These are phyloP conservation scores for Tiaroga cobitis DNA, from an alignment of 2,797 vertebrate species.

Conservation along the genomic window DNA sequence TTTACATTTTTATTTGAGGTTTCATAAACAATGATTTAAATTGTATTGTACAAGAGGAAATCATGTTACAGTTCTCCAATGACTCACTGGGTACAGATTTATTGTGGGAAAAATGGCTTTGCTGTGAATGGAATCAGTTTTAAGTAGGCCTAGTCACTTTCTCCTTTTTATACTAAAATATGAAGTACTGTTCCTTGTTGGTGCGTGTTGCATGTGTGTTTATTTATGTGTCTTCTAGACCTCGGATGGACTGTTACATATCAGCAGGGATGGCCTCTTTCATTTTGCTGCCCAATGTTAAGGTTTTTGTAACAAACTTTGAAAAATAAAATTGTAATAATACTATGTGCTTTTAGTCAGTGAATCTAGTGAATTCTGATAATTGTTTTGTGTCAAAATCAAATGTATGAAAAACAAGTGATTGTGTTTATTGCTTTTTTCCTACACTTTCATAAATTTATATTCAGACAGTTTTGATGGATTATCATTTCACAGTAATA, in stretches of 20 bases:
- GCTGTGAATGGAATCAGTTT: constrained; percentile 8
- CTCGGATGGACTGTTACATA: constrained; percentile 47
- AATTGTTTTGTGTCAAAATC: constrained; percentile 2
- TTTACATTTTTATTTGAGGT: constrained; percentile 4
- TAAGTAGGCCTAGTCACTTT: constrained; percentile 29
- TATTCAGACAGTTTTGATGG: constrained; percentile 8
- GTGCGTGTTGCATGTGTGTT: constrained; percentile 79
- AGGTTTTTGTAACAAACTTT: constrained; percentile 56
- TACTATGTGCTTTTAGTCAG: constrained; percentile 24
- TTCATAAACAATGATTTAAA: constrained; percentile 11
- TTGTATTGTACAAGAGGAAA: constrained; percentile 16
- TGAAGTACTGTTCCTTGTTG: constrained; percentile 71
- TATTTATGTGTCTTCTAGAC: constrained; percentile 55
- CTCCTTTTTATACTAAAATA: constrained; percentile 60
- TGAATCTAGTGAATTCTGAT: not conserved
- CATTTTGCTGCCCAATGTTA: constrained; percentile 42
- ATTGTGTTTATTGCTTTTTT: not conserved
- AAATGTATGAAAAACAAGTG: not conserved
- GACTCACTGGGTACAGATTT: not conserved
- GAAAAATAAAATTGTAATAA: constrained; percentile 55
- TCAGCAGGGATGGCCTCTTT: constrained; percentile 50
- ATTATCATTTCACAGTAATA: constrained; percentile 1
- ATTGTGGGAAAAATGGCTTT: not conserved
- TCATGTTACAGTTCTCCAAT: not conserved
- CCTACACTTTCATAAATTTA: not conserved